phyloP scores from a whole-genome alignment of 2,888 invertebrate genomes.

The Rhamnusium bicolor region DNA sequence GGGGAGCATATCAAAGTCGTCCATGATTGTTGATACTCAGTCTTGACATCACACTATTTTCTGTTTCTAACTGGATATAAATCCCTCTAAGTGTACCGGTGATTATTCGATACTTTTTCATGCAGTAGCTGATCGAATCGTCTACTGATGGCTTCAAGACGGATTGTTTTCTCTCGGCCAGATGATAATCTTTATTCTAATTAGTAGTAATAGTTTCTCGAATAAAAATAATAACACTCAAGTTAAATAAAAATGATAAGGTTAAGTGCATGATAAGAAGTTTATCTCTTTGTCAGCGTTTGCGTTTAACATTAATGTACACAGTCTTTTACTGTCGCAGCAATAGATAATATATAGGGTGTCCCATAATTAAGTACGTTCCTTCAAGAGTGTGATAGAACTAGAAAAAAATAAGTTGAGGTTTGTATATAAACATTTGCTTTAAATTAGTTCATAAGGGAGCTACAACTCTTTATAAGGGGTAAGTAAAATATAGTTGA shows the following conservation, averaged over 20 bases:
- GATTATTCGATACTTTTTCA: not conserved
- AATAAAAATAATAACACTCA: not conserved
- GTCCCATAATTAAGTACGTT: too few species aligned
- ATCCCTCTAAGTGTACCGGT: not conserved
- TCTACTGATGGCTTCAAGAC: not conserved
- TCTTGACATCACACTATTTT: constrained; percentile 29
- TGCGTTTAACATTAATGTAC: not conserved
- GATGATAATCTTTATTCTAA: too few species aligned
- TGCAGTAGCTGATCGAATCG: not conserved
- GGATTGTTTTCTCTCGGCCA: not conserved
- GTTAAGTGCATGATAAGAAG: not conserved
- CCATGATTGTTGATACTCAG: constrained; percentile 37
- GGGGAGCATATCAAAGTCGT: constrained; percentile 59
- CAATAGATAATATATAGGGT: too few species aligned
- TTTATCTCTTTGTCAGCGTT: not conserved
- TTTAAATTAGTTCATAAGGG: too few species aligned
- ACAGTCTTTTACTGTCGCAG: too few species aligned
- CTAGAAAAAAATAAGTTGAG: too few species aligned
- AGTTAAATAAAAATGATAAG: not conserved
- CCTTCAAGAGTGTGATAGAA: too few species aligned
- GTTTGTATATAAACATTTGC: too few species aligned
- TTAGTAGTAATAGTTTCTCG: not conserved
- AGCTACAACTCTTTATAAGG: too few species aligned
- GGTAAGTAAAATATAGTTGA: too few species aligned
- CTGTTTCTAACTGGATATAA: not conserved